Evolutionary conservation across 2,113 vertebrate genomes (phyloP).

Genomic region (Saccopteryx bilineata): DNA sequence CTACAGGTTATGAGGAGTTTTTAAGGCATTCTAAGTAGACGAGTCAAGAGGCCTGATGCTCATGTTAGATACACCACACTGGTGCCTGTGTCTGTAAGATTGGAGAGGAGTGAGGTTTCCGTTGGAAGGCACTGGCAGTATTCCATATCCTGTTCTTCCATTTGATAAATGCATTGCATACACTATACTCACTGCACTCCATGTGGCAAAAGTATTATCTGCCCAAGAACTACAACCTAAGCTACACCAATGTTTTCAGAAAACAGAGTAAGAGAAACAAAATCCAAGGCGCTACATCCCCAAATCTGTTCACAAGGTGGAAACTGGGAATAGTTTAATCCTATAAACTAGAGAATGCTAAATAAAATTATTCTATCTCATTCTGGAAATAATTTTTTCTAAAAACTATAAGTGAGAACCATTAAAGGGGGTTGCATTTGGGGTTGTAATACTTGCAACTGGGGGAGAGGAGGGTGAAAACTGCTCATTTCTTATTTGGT

Average conservation of each 20-base stretch:
- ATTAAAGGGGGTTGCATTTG: neutral
- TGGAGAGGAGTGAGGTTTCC: conserved; percentile 43
- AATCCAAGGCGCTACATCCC: neutral
- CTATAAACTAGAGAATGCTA: neutral
- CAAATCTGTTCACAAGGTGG: neutral
- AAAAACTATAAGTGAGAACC: neutral
- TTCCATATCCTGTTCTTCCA: conserved; percentile 17
- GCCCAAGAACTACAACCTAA: conserved; percentile 30
- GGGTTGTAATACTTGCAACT: neutral
- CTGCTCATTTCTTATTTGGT: neutral
- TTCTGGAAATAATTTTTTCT: neutral
- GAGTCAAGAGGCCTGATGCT: conserved; percentile 42
- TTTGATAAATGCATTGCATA: conserved; percentile 21
- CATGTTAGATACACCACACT: conserved; percentile 38
- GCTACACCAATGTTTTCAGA: neutral
- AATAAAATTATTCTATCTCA: conserved; percentile 28
- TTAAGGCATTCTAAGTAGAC: neutral
- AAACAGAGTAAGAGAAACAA: conserved; percentile 15
- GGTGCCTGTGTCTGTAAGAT: conserved; percentile 60
- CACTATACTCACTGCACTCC: neutral
- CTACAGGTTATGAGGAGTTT: neutral
- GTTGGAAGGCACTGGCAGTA: conserved; percentile 33
- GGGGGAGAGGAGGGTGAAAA: neutral
- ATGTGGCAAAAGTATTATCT: neutral
- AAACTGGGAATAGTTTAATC: neutral